Evolutionary conservation across 2,113 vertebrate genomes (phyloP).

Genomic region (Rhinopomastus cyanomelas): DNA sequence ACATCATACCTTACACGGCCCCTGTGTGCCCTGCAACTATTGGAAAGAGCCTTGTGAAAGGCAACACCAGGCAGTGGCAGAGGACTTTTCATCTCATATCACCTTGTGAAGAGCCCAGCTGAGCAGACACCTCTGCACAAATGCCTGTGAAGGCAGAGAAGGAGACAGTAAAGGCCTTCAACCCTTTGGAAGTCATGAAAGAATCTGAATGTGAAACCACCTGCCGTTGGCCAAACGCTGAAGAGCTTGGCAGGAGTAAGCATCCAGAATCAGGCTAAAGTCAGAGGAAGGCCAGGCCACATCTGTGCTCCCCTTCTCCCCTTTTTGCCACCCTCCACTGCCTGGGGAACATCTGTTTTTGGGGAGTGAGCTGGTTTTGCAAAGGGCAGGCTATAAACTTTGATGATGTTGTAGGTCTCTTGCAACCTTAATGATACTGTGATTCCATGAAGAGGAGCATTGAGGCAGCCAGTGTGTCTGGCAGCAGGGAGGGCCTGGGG

Average conservation of each 20-base stretch:
- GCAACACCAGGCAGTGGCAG: not conserved
- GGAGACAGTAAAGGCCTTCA: not conserved
- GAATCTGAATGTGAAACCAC: not conserved
- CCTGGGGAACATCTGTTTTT: not conserved
- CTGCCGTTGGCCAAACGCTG: not conserved
- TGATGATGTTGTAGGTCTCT: not conserved
- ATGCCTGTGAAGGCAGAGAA: not conserved
- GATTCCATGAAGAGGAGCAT: slow-evolving; percentile 10
- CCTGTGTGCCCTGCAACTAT: not conserved
- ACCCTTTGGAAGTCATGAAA: not conserved
- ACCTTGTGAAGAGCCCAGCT: not conserved
- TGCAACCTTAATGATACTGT: no score
- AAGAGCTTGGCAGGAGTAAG: not conserved
- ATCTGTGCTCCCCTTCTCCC: not conserved
- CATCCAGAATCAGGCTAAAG: not conserved
- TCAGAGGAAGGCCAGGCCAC: not conserved
- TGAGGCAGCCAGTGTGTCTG: not conserved
- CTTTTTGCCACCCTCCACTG: not conserved
- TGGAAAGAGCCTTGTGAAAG: slow-evolving; percentile 51
- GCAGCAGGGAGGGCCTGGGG: not conserved
- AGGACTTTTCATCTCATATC: slow-evolving; percentile 14
- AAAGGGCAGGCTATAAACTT: slow-evolving; percentile 10
- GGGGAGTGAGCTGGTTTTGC: not conserved
- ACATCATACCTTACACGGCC: not conserved
- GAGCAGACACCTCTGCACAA: not conserved